Percentiles rank a stretch among this genome's conserved stretches.
These are phyloP conservation scores for Andrena dorsata DNA, from an alignment of 2,888 invertebrate species.

Conservation along the genomic window DNA sequence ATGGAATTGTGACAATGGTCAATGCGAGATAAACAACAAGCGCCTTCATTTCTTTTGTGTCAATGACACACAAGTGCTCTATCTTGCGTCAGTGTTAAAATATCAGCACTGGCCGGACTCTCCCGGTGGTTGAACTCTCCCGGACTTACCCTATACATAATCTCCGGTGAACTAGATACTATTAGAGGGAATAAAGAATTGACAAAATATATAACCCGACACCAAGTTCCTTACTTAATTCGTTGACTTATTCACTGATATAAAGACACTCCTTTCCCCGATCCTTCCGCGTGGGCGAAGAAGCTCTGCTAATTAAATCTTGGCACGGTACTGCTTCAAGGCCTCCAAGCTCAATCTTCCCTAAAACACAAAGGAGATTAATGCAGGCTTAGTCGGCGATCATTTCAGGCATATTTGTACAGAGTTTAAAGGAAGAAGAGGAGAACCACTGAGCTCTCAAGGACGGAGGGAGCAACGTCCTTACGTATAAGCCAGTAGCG, in stretches of 20 bases:
- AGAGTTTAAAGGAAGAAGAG: not conserved
- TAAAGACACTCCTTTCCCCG: too few species aligned
- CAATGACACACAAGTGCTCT: too few species aligned
- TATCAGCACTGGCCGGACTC: too few species aligned
- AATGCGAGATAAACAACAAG: too few species aligned
- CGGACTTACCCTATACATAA: too few species aligned
- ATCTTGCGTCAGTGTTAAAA: too few species aligned
- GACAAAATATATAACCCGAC: not conserved
- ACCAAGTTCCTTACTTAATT: not conserved
- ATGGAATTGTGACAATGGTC: too few species aligned
- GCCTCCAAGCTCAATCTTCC: constrained; percentile 73
- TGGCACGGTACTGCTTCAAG: constrained; percentile 44
- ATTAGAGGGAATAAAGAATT: constrained; percentile 1
- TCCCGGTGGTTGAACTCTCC: too few species aligned
- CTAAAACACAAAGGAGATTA: constrained; percentile 63
- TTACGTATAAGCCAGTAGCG: not conserved
- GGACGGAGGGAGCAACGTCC: constrained; percentile 1
- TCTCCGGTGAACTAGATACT: not conserved
- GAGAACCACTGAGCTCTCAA: not conserved
- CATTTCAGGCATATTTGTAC: not conserved
- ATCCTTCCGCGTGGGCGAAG: not conserved
- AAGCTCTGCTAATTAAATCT: not conserved
- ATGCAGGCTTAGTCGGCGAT: not conserved
- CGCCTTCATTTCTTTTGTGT: too few species aligned
- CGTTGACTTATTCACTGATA: too few species aligned